A percentile compares a stretch with the other conserved stretches of the same genome.
Conservation (phyloP, 1,140 invertebrate genomes). For the Heliconius congener region DNA sequence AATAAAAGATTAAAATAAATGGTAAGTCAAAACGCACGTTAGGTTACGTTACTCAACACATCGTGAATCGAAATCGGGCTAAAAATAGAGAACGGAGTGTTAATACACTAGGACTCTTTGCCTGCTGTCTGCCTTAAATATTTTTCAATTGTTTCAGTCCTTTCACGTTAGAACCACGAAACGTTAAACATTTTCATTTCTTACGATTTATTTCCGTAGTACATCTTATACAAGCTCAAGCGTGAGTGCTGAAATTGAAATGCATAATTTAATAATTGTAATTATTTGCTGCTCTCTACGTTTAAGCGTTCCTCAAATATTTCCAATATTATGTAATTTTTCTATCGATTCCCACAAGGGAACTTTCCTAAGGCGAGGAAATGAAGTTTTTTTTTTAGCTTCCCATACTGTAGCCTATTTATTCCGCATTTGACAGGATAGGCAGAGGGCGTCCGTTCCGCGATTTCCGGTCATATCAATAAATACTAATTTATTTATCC, state of each 20-base stretch:
- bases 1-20: too few species aligned
- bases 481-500: not conserved
- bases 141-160: not conserved
- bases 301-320: not conserved
- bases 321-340: not conserved
- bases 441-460: not conserved
- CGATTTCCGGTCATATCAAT: too few species aligned
- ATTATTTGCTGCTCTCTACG: not conserved
- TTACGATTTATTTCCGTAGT: not conserved
- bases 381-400: too few species aligned
- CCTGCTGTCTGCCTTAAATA: not conserved
- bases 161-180: not conserved
- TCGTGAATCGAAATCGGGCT: too few species aligned
- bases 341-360: too few species aligned
- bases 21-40: too few species aligned
- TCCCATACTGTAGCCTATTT: too few species aligned
- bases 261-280: not conserved
- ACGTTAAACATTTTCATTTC: not conserved
- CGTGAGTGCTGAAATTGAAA: conserved; percentile 1
- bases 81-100: too few species aligned
- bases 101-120: too few species aligned
- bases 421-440: too few species aligned
- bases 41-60: too few species aligned
- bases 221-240: not conserved
- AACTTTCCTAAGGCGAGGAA: too few species aligned